Base-by-base conservation (phyloP, 1,140 invertebrate genomes). In the Tetramorium parvispinum region DNA sequence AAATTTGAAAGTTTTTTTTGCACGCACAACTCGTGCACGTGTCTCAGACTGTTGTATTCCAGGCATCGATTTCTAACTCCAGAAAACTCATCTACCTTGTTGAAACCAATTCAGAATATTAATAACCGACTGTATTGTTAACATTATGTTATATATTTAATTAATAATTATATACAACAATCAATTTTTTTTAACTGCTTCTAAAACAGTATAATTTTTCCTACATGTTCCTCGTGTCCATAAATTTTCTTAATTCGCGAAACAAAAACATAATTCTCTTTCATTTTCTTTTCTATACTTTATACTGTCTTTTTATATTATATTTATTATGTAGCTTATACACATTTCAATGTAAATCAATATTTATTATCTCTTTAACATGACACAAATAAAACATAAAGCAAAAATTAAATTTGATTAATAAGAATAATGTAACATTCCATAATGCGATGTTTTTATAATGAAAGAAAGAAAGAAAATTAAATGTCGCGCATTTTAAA, bases 321-420 rank as follows among this genome's bases (percentile, higher is more conserved):
- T 16, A 59, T 27, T 77, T 49, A 13, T 0, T 63, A 13, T 0
- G 2, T 46, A 65, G 0, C 27, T 55, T 43, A 43, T 18, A 21
- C 1, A 55, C 4, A 43, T 55, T 75, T 55, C n/a, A 24, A 43
- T 18, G 1, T 61, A 61, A 46, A 46, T 63, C 18, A 46, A 27
- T 77, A 77, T 21, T 32, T 46, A 16, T 78, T n/a, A 21, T 21
- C 4, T 79, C 32, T 79, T 21, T 79, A 32, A 59, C 21, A 37
- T 2, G 13, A 53, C 5, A 57, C 8, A 43, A 37, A 16, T 55
- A 0, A 37, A 32, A 37, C 40, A 63, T 27, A 10, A 32, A 68
- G n/a, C 66, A 21, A 65, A 78, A 27, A 63, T 21, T 78, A 65
- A 71, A 73, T 82, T 55, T 57, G 32, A 82, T 82, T 82, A 82